Base-by-base conservation (phyloP, 2,113 vertebrate species). In the Cyprinus carpio region DNA sequence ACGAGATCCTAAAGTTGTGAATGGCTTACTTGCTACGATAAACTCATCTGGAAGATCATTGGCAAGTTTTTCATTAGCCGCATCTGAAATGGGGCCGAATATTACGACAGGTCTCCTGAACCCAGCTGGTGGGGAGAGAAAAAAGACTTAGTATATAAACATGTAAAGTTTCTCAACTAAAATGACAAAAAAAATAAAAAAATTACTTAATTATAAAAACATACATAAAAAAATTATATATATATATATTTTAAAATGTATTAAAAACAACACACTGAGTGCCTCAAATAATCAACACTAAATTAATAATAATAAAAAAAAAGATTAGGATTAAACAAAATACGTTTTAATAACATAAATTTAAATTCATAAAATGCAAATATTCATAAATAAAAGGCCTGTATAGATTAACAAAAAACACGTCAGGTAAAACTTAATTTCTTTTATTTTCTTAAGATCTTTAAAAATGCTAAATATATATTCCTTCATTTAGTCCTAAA, bases 11-110 rank as follows among this genome's bases (percentile, higher is more conserved):
- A 16, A 5, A 11, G 43, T 23, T 51, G 18, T 34, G 43, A 82
- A 37, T 54, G 15, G 71, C 75, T 83, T 76, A 87, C 86, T 87
- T 60, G 86, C 86, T 0, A 84, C 2, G 20, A 72, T 3, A 58
- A 87, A 87, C 46, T 87, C 86, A 60, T 87, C 75, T 9, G 86
- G 86, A 46, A 84, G 81, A 2, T 87, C 86, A 16, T 20, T 27
- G 34, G 1, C 64, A 15, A 87, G 86, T 64, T 84, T 87, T 6
- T 87, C 86, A 51, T 77, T 54, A 7, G 86, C 86, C 1, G 77
- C 86, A 37, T 87, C 86, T 20, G 86, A 34, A n/a, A 87, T 87
- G 0, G 86, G 86, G 23, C 86, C 86, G 15, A 84, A 87, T n/a
- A 87, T 76, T 8, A 87, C 86, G 25, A 84, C 81, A 1, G 86